These are phyloP conservation scores for Andrena haemorrhoa DNA, from an alignment of 2,888 invertebrate genomes.

Conservation along the genomic window DNA sequence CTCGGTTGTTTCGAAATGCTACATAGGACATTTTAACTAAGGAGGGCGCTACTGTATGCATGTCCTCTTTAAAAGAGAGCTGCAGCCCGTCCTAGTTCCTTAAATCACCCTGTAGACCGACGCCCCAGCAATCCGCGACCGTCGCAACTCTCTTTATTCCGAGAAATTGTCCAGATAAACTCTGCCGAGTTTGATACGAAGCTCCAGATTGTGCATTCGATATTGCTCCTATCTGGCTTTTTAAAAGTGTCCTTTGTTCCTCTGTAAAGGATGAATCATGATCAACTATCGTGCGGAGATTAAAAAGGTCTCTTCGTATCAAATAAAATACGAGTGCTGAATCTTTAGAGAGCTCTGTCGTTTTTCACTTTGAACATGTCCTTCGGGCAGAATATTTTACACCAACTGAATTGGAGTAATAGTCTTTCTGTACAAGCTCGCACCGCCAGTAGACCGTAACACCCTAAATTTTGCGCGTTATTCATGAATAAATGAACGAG, in stretches of 20 bases:
- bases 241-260: neutral
- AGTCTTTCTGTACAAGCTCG: too few relatives aligned
- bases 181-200: neutral
- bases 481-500: neutral
- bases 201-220: neutral
- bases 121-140: neutral
- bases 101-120: neutral
- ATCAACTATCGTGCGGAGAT: neutral
- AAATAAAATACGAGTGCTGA: neutral
- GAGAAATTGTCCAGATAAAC: slow-evolving; percentile 14
- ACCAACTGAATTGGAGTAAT: too few relatives aligned
- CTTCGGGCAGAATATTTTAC: too few relatives aligned
- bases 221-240: neutral
- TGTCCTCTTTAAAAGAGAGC: too few relatives aligned
- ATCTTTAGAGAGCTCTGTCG: neutral
- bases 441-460: too few relatives aligned
- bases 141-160: neutral
- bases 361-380: too few relatives aligned
- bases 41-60: too few relatives aligned
- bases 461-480: too few relatives aligned
- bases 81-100: neutral
- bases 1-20: too few relatives aligned
- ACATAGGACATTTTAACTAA: too few relatives aligned
- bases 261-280: slow-evolving; percentile 5
- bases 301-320: neutral